These are phyloP conservation scores for Austrofundulus limnaeus DNA, from an alignment of 2,113 vertebrate genomes.

Conservation along the genomic window DNA sequence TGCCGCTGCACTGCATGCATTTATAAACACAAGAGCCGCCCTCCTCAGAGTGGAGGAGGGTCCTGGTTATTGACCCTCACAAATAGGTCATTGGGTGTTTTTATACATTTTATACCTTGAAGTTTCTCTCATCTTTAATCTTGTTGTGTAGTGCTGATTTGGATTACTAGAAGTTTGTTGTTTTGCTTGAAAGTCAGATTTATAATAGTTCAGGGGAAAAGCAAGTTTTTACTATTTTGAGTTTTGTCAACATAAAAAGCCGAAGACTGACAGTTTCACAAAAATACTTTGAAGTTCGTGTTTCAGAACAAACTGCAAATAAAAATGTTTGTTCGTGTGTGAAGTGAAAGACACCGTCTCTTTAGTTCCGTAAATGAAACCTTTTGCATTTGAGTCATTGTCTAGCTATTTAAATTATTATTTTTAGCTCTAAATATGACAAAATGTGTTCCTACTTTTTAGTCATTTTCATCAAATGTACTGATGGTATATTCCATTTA, in stretches of 20 bases:
- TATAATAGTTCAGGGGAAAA: not conserved
- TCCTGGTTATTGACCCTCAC: conserved; percentile 45
- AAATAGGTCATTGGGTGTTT: conserved; percentile 52
- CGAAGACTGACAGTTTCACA: not conserved
- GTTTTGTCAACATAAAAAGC: not conserved
- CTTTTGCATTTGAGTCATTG: no score
- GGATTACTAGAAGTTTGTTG: conserved; percentile 2
- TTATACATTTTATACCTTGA: conserved; percentile 33
- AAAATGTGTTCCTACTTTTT: no score
- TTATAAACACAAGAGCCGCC: conserved; percentile 27
- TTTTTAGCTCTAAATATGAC: no score
- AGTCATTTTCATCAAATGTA: no score
- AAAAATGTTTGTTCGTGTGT: not conserved
- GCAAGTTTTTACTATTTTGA: not conserved
- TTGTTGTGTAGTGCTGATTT: conserved; percentile 5
- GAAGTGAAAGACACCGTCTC: no score
- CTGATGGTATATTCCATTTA: no score
- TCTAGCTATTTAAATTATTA: no score
- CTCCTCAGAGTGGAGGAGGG: conserved; percentile 8
- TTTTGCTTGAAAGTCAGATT: conserved; percentile 15
- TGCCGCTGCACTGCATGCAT: conserved; percentile 32
- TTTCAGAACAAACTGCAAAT: not conserved
- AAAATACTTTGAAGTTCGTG: not conserved
- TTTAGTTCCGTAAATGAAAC: no score
- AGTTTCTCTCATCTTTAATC: not conserved